Evolutionary conservation across 1,140 invertebrate species (phyloP).

Genomic region (Onthophagus taurus): DNA sequence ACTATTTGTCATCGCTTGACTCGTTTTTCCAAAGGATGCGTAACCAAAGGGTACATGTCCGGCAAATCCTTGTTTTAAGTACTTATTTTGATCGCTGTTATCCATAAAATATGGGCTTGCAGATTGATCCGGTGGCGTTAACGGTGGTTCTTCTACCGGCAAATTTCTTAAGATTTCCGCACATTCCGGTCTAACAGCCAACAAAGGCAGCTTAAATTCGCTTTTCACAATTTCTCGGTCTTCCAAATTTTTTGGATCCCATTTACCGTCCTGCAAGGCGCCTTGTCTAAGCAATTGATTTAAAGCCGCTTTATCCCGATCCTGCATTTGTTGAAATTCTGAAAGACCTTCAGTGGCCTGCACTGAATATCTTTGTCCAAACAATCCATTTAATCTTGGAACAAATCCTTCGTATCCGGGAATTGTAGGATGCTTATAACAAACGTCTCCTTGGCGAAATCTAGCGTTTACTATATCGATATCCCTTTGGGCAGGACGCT

Average conservation of each 20-base stretch:
- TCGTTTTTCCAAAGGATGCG: constrained; percentile 50
- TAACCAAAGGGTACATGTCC: constrained; percentile 58
- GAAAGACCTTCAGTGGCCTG: constrained; percentile 56
- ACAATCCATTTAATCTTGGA: constrained; percentile 48
- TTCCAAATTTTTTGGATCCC: constrained; percentile 45
- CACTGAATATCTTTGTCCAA: constrained; percentile 56
- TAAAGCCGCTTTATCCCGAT: constrained; percentile 43
- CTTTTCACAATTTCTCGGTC: constrained; percentile 53
- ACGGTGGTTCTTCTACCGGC: constrained; percentile 44
- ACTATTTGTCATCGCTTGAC: constrained; percentile 51
- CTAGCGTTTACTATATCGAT: constrained; percentile 53
- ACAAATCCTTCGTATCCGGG: constrained; percentile 63
- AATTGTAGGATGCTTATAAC: constrained; percentile 58
- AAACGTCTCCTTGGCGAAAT: constrained; percentile 48
- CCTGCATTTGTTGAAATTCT: constrained; percentile 52
- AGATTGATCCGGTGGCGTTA: constrained; percentile 45
- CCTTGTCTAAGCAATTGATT: constrained; percentile 44
- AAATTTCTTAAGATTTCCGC: constrained; percentile 48
- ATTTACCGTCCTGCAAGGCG: constrained; percentile 46
- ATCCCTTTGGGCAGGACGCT: constrained; percentile 48
- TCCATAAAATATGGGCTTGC: constrained; percentile 60
- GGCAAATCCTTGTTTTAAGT: constrained; percentile 54
- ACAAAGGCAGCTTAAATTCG: constrained; percentile 53
- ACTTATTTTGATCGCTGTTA: constrained; percentile 52
- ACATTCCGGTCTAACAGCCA: constrained; percentile 53